Conservation (phyloP, 2,888 invertebrate species). For the Taenaris catops region DNA sequence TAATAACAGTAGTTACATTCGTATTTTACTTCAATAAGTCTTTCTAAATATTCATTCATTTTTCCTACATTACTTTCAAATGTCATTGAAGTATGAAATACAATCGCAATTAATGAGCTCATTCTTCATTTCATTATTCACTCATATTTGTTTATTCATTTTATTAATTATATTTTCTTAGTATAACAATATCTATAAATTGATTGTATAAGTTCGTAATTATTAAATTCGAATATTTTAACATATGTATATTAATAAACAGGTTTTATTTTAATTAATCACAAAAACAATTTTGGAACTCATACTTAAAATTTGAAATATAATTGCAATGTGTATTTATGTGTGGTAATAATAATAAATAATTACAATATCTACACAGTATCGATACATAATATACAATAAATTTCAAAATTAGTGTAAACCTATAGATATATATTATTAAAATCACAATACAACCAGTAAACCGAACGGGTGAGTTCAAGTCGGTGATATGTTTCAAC, state of each 20-base stretch:
- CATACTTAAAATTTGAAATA: conserved; percentile 55
- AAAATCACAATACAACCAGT: conserved; percentile 34
- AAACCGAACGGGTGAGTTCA: conserved; percentile 30
- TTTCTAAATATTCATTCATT: conserved; percentile 79
- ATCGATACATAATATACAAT: conserved; percentile 40
- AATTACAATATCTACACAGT: conserved; percentile 52
- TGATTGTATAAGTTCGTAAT: conserved; percentile 80
- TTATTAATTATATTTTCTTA: conserved; percentile 80
- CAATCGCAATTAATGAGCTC: conserved; percentile 75
- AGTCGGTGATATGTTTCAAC: conserved; percentile 37
- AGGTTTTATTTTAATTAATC: conserved; percentile 75
- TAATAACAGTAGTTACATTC: conserved; percentile 73
- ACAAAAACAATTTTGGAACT: conserved; percentile 59
- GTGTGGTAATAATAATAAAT: conserved; percentile 56
- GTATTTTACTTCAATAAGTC: conserved; percentile 79
- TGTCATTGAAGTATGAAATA: conserved; percentile 77
- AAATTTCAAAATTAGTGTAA: conserved; percentile 35
- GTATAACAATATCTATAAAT: conserved; percentile 81
- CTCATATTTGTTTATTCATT: conserved; percentile 77
- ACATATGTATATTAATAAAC: conserved; percentile 81
- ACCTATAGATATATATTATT: conserved; percentile 28
- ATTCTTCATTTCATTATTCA: conserved; percentile 68
- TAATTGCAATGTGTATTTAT: conserved; percentile 35
- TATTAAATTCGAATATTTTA: conserved; percentile 81
- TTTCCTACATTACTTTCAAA: conserved; percentile 74